Percentiles rank a stretch among this genome's conserved stretches.
phyloP scores from a whole-genome alignment of 23 tunicate genomes.

The Botrylloides violaceus region DNA sequence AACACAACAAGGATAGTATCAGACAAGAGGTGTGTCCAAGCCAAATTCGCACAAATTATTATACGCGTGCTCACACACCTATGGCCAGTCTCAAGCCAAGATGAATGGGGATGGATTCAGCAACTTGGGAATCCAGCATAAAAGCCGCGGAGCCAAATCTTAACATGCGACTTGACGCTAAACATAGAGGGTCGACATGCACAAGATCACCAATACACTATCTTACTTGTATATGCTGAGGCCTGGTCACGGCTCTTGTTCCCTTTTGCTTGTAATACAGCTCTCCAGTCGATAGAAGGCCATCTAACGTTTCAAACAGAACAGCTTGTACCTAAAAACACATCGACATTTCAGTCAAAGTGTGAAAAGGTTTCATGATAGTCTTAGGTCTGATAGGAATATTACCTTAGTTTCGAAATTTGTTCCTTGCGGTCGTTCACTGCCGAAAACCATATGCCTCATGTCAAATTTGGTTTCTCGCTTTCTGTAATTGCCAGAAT shows the following conservation, averaged over 20 bases:
- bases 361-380: background rate
- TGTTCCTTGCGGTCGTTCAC: slow-evolving; percentile 48
- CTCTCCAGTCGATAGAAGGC: slow-evolving; percentile 79
- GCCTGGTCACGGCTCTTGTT: slow-evolving; percentile 35
- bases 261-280: slow-evolving; percentile 90
- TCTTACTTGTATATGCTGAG: slow-evolving; percentile 72
- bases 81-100: too few relatives aligned
- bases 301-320: slow-evolving; percentile 59
- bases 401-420: slow-evolving; percentile 44
- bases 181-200: too few relatives aligned
- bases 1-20: too few relatives aligned
- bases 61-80: too few relatives aligned
- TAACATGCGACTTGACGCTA: too few relatives aligned
- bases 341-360: background rate
- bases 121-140: too few relatives aligned
- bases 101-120: too few relatives aligned
- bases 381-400: too few relatives aligned
- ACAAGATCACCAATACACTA: background rate
- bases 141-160: too few relatives aligned
- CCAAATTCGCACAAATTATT: too few relatives aligned
- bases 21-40: too few relatives aligned
- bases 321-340: slow-evolving; percentile 34
- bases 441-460: slow-evolving; percentile 71
- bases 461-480: slow-evolving; percentile 71
- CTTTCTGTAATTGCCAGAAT: slow-evolving; percentile 43